phyloP scores from a whole-genome alignment of 1,140 invertebrate genomes.

The Zaprionus taronus region DNA sequence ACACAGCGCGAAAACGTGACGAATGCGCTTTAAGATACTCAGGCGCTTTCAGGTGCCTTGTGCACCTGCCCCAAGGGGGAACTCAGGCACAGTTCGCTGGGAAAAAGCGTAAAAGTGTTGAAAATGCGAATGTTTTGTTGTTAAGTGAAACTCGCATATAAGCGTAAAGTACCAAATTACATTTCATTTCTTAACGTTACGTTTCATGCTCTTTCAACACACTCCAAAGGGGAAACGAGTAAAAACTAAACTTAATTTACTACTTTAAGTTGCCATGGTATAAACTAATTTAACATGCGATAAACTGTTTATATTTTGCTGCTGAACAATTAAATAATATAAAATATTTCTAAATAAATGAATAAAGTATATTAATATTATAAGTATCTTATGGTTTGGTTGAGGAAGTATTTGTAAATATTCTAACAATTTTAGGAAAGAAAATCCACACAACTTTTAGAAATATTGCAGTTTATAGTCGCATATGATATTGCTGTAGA shows the following conservation, averaged over 20 bases:
- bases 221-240: background rate
- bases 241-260: background rate
- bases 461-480: too few relatives aligned
- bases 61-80: slow-evolving; percentile 1
- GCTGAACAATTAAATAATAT: too few relatives aligned
- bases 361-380: too few relatives aligned
- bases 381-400: too few relatives aligned
- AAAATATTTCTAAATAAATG: too few relatives aligned
- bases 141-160: slow-evolving; percentile 1
- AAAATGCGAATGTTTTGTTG: background rate
- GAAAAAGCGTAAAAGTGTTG: background rate
- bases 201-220: background rate
- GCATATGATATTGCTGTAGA: too few relatives aligned
- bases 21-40: slow-evolving; percentile 48
- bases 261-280: background rate
- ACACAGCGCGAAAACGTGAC: slow-evolving; percentile 68
- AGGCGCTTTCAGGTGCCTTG: slow-evolving; percentile 10
- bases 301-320: too few relatives aligned
- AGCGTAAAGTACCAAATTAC: slow-evolving; percentile 1
- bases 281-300: background rate
- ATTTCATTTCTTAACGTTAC: background rate
- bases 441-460: too few relatives aligned
- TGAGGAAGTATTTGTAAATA: too few relatives aligned
- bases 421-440: too few relatives aligned
- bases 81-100: background rate